Evolutionary conservation across 2,797 vertebrate genomes (phyloP), one percentile per base, ranked within the genome.

Genomic region (Pempheris klunzingeri): DNA sequence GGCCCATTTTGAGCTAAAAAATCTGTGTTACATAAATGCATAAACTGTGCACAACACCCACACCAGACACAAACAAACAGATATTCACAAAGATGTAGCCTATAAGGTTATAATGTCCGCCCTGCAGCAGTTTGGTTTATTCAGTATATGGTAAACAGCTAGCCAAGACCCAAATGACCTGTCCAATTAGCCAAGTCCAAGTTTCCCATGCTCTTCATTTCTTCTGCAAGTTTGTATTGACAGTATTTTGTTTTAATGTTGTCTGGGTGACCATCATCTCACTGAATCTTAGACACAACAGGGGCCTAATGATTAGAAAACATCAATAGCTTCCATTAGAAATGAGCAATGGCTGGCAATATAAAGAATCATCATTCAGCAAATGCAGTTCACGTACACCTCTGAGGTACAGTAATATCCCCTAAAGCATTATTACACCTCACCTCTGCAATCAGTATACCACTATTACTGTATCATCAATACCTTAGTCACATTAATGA

Each of bases 21-120:
- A 66, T 55, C 60, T 50, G 22, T 65, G 75, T 80, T 77, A 74
- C 50, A 77, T 85, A 80, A 88, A 84, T 71, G 15, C 6, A 74
- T 68, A 50, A 77, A 85, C 30, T 62, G 32, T 52, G 46, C 15
- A 32, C 30, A 71, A 77, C 77, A 46, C 85, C 81, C 74, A 87
- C 73, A 62, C 52, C 24, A 71, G 50, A 79, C 46, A 59, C 63
- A 39, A 71, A 58, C 44, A 79, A 20, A 46, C 41, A 77, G 38
- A 77, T 41, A 67, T 55, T 26, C 28, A 69, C 32, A 71, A 66
- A 47, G 53, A 61, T 38, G 17, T 11, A n/a, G n/a, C n/a, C n/a
- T n/a, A 58, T 26, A 3, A 60, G 30, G 44, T 46, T 4, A 28
- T 47, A 53, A 28, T 41, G 6, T 24, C 46, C n/a, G 14, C 20